phyloP scores from a whole-genome alignment of 35 echinoderm and acorn worm species.

The Lytechinus pictus region DNA sequence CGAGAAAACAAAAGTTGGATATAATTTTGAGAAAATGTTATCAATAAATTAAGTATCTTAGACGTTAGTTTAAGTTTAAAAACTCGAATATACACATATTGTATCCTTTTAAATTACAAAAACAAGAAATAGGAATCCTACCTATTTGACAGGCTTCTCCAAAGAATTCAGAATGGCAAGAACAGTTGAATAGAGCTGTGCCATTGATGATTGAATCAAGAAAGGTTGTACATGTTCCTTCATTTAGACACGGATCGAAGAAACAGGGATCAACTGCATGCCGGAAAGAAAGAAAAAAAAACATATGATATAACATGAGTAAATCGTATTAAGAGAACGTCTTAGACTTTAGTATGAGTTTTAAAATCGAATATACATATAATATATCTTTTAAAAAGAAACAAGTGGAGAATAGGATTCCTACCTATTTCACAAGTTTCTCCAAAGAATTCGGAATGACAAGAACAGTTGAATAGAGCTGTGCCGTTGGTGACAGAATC shows the following conservation, averaged over 20 bases:
- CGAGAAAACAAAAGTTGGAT: too few species aligned
- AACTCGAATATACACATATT: too few species aligned
- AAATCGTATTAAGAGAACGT: not conserved
- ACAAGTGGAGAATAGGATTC: not conserved
- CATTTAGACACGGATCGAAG: slow-evolving; percentile 16
- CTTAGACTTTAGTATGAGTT: not conserved
- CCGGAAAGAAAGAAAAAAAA: not conserved
- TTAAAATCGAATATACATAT: not conserved
- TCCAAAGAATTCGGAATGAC: slow-evolving; percentile 59
- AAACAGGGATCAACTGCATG: slow-evolving; percentile 46
- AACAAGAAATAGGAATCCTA: not conserved
- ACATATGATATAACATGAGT: not conserved
- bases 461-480: slow-evolving; percentile 60
- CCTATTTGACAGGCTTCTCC: not conserved
- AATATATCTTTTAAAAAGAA: too few species aligned
- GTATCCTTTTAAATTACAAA: too few species aligned
- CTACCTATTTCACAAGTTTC: slow-evolving; percentile 80
- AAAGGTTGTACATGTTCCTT: slow-evolving; percentile 25
- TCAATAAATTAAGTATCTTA: too few species aligned
- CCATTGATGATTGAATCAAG: not conserved
- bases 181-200: not conserved
- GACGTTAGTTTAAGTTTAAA: too few species aligned
- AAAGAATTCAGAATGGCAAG: not conserved
- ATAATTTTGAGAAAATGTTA: too few species aligned
- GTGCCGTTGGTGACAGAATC: slow-evolving; percentile 47